Conservation (phyloP, 2,888 invertebrate species). For the Argyresthia goedartella region DNA sequence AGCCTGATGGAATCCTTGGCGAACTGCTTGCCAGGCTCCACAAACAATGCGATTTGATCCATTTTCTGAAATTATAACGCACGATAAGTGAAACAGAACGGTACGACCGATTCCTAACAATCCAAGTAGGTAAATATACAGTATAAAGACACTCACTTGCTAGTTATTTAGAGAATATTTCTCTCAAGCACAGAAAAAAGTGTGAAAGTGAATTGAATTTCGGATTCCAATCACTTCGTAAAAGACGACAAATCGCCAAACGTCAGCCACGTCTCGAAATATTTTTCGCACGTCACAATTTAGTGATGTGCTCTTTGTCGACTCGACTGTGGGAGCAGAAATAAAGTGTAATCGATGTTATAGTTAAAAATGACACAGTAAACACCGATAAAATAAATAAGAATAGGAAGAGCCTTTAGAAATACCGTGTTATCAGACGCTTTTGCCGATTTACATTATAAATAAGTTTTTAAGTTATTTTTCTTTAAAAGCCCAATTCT, state of each 20-base stretch:
- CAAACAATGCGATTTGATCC: conserved; percentile 96
- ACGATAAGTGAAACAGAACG: not conserved
- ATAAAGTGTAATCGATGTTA: too few species aligned
- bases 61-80: conserved; percentile 70
- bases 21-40: conserved; percentile 96
- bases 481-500: too few species aligned
- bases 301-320: conserved; percentile 4
- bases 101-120: not conserved
- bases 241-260: conserved; percentile 24
- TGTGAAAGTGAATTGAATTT: not conserved
- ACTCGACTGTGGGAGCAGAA: not conserved
- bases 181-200: not conserved
- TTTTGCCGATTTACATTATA: too few species aligned
- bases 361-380: too few species aligned
- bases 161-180: not conserved
- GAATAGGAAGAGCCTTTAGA: too few species aligned
- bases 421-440: too few species aligned
- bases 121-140: not conserved
- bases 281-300: conserved; percentile 48
- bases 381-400: too few species aligned
- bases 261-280: conserved; percentile 62
- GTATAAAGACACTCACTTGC: not conserved
- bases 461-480: too few species aligned
- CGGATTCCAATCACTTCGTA: not conserved
- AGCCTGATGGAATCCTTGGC: conserved; percentile 98